A percentile compares a stretch with the other conserved stretches of the same genome.
These are phyloP conservation scores for Oncorhynchus clarkii DNA, from an alignment of 2,113 vertebrate genomes.

Conservation along the genomic window DNA sequence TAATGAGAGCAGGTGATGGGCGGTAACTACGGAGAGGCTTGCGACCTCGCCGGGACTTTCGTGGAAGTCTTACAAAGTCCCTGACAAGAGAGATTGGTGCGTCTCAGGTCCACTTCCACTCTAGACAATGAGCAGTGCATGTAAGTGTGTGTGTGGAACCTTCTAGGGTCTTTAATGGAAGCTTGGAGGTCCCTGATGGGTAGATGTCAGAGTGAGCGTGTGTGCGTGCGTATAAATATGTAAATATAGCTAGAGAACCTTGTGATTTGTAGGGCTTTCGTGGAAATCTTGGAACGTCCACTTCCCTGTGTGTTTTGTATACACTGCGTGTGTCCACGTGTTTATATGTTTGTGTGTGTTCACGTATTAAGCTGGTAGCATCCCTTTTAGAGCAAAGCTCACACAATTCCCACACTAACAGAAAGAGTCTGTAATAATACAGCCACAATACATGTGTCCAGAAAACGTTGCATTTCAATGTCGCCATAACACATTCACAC, in stretches of 20 bases:
- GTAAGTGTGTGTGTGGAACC: neutral
- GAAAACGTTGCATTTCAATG: slow-evolving; percentile 26
- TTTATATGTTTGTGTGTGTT: neutral
- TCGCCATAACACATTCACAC: slow-evolving; percentile 31
- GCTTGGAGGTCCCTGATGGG: neutral
- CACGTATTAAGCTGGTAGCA: neutral
- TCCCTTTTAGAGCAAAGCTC: neutral
- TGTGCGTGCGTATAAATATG: neutral
- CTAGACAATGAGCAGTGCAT: neutral
- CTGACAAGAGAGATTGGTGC: too few species aligned
- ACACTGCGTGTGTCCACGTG: neutral
- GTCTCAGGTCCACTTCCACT: too few species aligned
- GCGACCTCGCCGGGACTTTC: slow-evolving; percentile 44
- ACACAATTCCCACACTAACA: neutral
- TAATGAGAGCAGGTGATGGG: slow-evolving; percentile 64
- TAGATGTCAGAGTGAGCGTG: neutral
- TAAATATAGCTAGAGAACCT: neutral
- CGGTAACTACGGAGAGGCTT: slow-evolving; percentile 40
- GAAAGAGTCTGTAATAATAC: slow-evolving; percentile 65
- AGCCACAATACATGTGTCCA: slow-evolving; percentile 49
- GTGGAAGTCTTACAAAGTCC: neutral
- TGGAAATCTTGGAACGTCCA: neutral
- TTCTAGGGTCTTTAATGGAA: neutral
- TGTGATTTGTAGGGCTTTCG: too few species aligned
- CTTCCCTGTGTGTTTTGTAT: neutral